Base-by-base conservation (phyloP, 2,113 vertebrate genomes). In the Poeciliopsis prolifica region DNA sequence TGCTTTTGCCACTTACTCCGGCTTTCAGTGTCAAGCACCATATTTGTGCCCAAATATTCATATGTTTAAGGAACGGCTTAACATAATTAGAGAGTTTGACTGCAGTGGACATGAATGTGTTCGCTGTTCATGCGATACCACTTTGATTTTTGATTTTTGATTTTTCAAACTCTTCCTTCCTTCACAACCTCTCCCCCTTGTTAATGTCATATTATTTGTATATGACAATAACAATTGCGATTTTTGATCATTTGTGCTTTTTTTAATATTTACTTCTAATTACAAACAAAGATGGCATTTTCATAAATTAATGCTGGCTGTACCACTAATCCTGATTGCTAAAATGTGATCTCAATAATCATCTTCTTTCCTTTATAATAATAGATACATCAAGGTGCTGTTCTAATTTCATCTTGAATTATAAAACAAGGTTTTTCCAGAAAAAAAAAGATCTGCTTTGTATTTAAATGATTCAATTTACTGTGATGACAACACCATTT, bases 21-120 rank as follows among this genome's bases (percentile, higher is more conserved):
- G 62, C 67, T 72, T 68, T 79, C 42, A 61, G 17, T 24, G 28
- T 22, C 44, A 84, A 70, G 65, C 48, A 42, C 61, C 61, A 28
- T 70, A 74, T 85, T 42, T 71, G 40, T 77, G 74, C 63, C 70
- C 64, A 75, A 61, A 82, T 81, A 76, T 80, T 81, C 17, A 81
- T 87, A 82, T 68, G 72, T 81, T 78, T 71, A 74, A 86, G 75
- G 74, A 60, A 71, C 14, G 14, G 54, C 72, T 87, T 87, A 75
- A 78, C 63, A 72, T 84, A 76, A 87, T 79, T 80, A 78, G 58
- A 13, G 72, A 77, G 48, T 74, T 78, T 75, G 80, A 85, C 42
- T 61, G 58, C 58, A 64, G 65, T 37, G 66, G 35, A 22, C n/a
- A 0, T 26, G 28, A 42, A 15, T 48, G 51, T 69, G 17, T 70